Evolutionary conservation across 2,113 vertebrate species (phyloP), one percentile per base, ranked within the genome.

Genomic region (Colaptes auratus): DNA sequence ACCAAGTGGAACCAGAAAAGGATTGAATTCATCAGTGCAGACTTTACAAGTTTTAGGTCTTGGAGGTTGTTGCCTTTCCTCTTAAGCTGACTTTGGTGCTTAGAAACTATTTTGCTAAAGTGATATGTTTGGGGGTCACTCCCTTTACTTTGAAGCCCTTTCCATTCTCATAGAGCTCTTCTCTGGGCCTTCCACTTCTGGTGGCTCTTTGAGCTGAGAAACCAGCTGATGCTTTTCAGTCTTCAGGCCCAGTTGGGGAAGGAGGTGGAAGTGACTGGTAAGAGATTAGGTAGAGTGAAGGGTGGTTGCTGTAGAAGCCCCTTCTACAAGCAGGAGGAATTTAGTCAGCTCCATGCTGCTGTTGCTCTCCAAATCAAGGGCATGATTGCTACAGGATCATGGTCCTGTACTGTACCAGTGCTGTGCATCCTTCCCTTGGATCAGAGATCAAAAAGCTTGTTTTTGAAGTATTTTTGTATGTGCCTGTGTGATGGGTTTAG

Each of bases 401-500:
- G 86, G 58, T 36, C 58, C 72, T 36, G 6, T 53, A 16, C 10
- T 83, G 79, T 88, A 67, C 79, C 85, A 75, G 70, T 36, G 79
- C 44, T 64, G 4, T 78, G 76, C 72, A 30, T 64, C 21, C 90
- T 95, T 96, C 42, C 76, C 75, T 91, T 95, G 96, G 88, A 97
- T 95, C 91, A 95, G 82, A 75, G 91, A 97, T 95, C 91, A 96
- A 4, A 88, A 95, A 81, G 60, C 78, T 91, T 94, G 93, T 91
- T 96, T 97, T 94, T 90, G 7, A 92, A 92, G 93, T 94, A 72
- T 93, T 95, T 92, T 91, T 90, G 64, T 39, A 36, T 72, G 86
- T 95, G 93, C 83, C 83, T 65, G 78, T 95, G 89, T 90, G 93
- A 91, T 88, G 94, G 81, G 89, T 95, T 94, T 95, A 94, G 94